Evolutionary conservation across 2,888 invertebrate genomes (phyloP), one percentile per base, ranked within the genome.

Genomic region (Cheilosia impressa): DNA sequence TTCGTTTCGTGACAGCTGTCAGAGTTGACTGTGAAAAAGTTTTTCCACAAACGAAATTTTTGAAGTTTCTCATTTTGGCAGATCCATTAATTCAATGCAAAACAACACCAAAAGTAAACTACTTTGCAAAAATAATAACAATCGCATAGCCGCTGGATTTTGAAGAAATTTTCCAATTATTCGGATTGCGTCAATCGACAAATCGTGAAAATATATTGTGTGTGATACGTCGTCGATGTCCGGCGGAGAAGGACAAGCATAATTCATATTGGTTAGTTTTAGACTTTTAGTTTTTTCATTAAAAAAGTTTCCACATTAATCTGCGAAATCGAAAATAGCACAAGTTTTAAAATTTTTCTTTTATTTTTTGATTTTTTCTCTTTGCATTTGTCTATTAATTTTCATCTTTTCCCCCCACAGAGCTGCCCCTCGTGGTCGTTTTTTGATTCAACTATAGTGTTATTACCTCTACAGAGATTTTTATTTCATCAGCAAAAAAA

Each of bases 1-100:
- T 87, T 87, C 84, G 79, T 73, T 77, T 65, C 57, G 58, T 88
- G 87, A 88, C 88, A 88, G 88, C 88, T 88, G 88, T 88, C 88
- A 87, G 53, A 87, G 73, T 80, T 71, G 71, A 79, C 60, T 68
- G 63, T 66, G 60, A 79, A 75, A 83, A 87, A 73, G 80, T 78
- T 65, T 76, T 62, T 77, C 71, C 57, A 62, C 52, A 57, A 45
- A 66, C 47, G 24, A 62, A 78, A 62, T 76, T 80, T 85, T 85
- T 85, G 85, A 85, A 85, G 85, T 85, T 85, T 85, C 85, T 66
- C 22, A 27, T 78, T 76, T 85, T 85, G 85, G 85, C 85, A 85
- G 76, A 68, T 77, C 73, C 57, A 81, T 85, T 81, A 85, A 72
- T 77, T 76, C 52, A 45, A 75, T 81, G 62, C 81, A 81, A 81